phyloP scores from a whole-genome alignment of 2,797 vertebrate species.

The Prunella strophiata region DNA sequence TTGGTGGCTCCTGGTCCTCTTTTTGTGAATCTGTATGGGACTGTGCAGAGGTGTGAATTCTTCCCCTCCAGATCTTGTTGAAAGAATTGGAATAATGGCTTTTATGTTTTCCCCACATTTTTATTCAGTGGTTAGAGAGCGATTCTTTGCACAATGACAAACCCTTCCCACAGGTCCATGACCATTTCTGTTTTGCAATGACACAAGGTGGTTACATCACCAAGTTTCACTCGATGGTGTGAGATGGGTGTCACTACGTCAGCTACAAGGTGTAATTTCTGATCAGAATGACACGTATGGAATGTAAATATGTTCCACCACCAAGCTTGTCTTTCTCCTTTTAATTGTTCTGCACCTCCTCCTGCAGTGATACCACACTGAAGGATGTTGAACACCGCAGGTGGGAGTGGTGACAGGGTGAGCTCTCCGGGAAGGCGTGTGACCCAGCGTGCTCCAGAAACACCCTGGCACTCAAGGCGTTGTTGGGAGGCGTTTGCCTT shows the following conservation, averaged over 20 bases:
- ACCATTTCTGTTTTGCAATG: background rate
- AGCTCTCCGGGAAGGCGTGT: background rate
- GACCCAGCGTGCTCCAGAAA: background rate
- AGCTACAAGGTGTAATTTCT: background rate
- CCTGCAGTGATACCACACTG: fast-evolving
- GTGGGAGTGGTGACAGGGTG: fast-evolving
- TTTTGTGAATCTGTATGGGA: background rate
- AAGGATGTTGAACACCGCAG: fast-evolving
- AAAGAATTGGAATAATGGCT: background rate
- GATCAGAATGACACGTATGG: background rate
- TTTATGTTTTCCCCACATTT: background rate
- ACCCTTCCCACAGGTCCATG: background rate
- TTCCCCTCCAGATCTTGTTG: background rate
- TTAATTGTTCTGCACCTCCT: background rate
- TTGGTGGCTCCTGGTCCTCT: background rate
- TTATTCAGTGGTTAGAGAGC: background rate
- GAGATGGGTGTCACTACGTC: background rate
- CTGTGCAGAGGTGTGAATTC: background rate
- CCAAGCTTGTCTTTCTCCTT: background rate
- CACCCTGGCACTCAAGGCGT: background rate
- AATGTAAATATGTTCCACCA: background rate
- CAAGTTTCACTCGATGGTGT: background rate
- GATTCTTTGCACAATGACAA: background rate
- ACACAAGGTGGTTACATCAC: background rate
- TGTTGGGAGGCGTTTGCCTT: background rate